Percentiles rank a stretch among this genome's conserved stretches.
Evolutionary conservation across 2,888 invertebrate species (phyloP).

Genomic region (Sesia bembeciformis): DNA sequence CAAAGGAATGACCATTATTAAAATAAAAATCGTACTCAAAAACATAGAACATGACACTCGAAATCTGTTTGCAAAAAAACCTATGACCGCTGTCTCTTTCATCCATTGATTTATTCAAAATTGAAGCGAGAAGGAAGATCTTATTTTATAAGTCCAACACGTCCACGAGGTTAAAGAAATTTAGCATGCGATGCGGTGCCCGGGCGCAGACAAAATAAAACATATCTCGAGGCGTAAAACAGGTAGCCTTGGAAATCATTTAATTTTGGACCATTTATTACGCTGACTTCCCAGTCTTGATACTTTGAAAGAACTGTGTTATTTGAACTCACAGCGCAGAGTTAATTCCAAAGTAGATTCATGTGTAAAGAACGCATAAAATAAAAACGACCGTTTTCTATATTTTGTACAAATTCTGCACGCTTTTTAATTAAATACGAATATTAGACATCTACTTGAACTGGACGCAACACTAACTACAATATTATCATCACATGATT

Average conservation of each 20-base stretch:
- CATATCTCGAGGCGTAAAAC: conserved; percentile 63
- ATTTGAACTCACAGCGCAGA: too few species aligned
- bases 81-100: too few species aligned
- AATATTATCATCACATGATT: too few species aligned
- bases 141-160: not conserved
- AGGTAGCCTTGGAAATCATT: conserved; percentile 59
- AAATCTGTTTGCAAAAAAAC: too few species aligned
- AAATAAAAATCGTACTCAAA: too few species aligned
- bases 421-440: not conserved
- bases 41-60: too few species aligned
- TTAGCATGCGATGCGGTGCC: conserved; percentile 34
- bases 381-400: not conserved
- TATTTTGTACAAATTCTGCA: not conserved
- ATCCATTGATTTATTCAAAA: too few species aligned
- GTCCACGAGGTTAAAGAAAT: conserved; percentile 20
- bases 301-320: conserved; percentile 20
- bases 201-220: conserved; percentile 42
- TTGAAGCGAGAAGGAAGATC: not conserved
- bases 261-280: conserved; percentile 34
- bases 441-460: not conserved
- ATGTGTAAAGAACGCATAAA: not conserved
- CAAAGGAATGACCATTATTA: too few species aligned
- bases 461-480: too few species aligned
- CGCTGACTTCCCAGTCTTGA: conserved; percentile 22
- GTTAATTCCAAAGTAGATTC: too few species aligned